Evolutionary conservation across 2,113 vertebrate species (phyloP), one percentile per base, ranked within the genome.

Genomic region (Herpailurus yagouaroundi): DNA sequence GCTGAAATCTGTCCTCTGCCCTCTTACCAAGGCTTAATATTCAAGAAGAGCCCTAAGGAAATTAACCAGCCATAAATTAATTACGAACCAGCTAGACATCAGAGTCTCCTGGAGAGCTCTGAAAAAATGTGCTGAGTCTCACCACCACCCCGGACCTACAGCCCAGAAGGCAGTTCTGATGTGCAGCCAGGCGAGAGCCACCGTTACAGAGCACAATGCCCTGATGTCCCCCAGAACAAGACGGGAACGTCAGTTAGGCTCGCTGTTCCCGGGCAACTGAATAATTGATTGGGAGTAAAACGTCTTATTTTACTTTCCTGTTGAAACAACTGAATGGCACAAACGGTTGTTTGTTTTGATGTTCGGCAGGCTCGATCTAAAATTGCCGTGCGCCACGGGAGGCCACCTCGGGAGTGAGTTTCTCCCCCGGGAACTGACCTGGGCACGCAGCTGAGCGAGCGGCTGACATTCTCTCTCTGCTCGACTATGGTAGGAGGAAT

Each of bases 381-480:
- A 57, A 29, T 18, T 10, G 36, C 69, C 29, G 33, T 41, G 8
- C 5, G 14, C 9, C 1, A 60, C 1, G 0, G 85, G 5, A 33
- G 52, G 60, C 48, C 31, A 0, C 9, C 1, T 9, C 8, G 8
- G 33, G 45, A 21, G n/a, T 25, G 19, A 25, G 14, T 27, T 83
- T 57, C 38, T 36, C n/a, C 25, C 21, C n/a, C 18, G 23, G 36
- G 60, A 36, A 29, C 8, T 45, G 76, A 31, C 55, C 48, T 8
- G 48, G 27, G 15, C 0, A 0, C 2, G 4, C 7, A 60, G 63
- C 13, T 31, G 63, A 55, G 36, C 0, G 0, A 31, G 52, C 12
- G 12, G 52, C 25, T 36, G 77, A 31, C 9, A 9, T 57, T 33
- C 33, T 38, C 31, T 14, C 74, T 71, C 16, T 18, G 5, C 57